A percentile compares a stretch with the other conserved stretches of the same genome.
Conservation (phyloP, 1,140 invertebrate genomes). For the Drosophila biarmipes region DNA sequence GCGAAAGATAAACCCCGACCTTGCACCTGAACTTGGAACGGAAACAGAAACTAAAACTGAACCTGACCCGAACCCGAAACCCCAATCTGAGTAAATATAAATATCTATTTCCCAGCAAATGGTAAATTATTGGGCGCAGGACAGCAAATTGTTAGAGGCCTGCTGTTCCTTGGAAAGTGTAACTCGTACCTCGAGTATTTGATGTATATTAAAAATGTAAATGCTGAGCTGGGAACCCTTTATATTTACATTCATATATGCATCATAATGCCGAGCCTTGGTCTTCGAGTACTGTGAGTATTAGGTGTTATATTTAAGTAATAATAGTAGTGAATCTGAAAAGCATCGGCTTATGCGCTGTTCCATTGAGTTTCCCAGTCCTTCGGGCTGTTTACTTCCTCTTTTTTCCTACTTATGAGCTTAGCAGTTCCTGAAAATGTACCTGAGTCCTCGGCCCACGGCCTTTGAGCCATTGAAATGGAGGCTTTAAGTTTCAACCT, state of each 20-base stretch:
- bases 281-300: no score
- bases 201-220: no score
- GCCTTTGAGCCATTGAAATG: neutral
- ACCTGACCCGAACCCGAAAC: conserved; percentile 4
- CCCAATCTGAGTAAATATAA: neutral
- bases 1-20: neutral
- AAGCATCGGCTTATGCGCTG: no score
- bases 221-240: no score
- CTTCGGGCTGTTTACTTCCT: neutral
- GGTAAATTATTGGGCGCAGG: neutral
- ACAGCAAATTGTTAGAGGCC: neutral
- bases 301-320: no score
- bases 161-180: no score
- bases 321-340: no score
- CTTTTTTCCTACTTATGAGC: neutral
- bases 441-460: neutral
- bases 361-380: neutral
- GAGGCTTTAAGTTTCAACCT: neutral
- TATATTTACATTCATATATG: no score
- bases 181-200: no score
- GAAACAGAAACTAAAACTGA: neutral
- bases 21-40: conserved; percentile 13
- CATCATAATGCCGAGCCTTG: no score
- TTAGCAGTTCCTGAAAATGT: neutral
- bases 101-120: neutral